Evolutionary conservation across 2,888 invertebrate genomes (phyloP).

Genomic region (Sphinx pinastri): DNA sequence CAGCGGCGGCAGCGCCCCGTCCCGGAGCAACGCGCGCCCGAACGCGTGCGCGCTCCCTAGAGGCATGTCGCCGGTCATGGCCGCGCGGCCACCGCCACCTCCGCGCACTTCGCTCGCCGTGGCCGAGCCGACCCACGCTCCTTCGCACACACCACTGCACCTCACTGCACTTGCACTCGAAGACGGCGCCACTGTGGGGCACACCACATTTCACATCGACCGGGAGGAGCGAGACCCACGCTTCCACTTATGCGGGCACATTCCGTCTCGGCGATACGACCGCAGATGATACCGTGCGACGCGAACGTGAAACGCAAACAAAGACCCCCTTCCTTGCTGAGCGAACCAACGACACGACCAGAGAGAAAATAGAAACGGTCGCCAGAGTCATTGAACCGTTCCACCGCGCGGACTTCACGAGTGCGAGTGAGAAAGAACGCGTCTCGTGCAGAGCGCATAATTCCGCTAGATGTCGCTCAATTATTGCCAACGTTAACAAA

Average conservation of each 20-base stretch:
- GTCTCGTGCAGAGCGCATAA: slow-evolving; percentile 33
- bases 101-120: slow-evolving; percentile 78
- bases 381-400: slow-evolving; percentile 83
- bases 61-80: slow-evolving; percentile 83
- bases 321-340: slow-evolving; percentile 77
- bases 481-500: slow-evolving; percentile 29
- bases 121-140: slow-evolving; percentile 77
- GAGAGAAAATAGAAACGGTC: slow-evolving; percentile 84
- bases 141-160: slow-evolving; percentile 78
- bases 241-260: slow-evolving; percentile 81
- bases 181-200: slow-evolving; percentile 78
- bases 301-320: slow-evolving; percentile 83
- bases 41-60: slow-evolving; percentile 82
- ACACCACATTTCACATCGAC: slow-evolving; percentile 79
- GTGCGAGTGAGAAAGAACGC: slow-evolving; percentile 72
- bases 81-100: slow-evolving; percentile 78
- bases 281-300: slow-evolving; percentile 76
- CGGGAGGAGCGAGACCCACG: slow-evolving; percentile 79
- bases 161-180: slow-evolving; percentile 82
- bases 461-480: slow-evolving; percentile 61
- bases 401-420: slow-evolving; percentile 61
- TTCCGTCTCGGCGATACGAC: slow-evolving; percentile 78
- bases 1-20: slow-evolving; percentile 79
- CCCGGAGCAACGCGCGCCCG: slow-evolving; percentile 79
- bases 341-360: slow-evolving; percentile 79